Evolutionary conservation across 2,797 vertebrate genomes (phyloP).

Genomic region (Lepus townsendii): DNA sequence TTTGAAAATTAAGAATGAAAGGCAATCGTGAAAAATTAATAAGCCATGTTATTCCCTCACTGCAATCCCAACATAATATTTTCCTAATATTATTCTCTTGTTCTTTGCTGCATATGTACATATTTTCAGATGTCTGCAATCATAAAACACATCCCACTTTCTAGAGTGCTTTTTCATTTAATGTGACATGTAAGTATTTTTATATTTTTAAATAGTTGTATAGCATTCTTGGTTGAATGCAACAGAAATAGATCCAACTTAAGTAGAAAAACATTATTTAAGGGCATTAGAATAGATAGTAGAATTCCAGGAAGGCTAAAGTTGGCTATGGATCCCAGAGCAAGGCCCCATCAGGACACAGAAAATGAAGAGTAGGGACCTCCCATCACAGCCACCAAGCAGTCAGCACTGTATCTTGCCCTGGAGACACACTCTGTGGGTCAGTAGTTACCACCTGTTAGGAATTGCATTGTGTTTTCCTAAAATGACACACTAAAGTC

Average conservation of each 20-base stretch:
- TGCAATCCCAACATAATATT: not conserved
- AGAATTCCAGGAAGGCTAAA: not conserved
- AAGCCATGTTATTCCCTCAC: not conserved
- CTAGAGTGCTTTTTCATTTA: not conserved
- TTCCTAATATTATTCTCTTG: not conserved
- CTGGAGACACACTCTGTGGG: not conserved
- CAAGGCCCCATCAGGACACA: not conserved
- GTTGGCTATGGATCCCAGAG: not conserved
- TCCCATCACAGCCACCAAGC: not conserved
- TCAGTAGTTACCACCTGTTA: not conserved
- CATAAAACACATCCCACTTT: slow-evolving; percentile 40
- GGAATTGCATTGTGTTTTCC: not conserved
- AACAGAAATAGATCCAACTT: slow-evolving; percentile 17
- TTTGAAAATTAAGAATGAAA: slow-evolving; percentile 61
- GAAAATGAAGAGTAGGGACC: not conserved
- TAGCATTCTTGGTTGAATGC: slow-evolving; percentile 36
- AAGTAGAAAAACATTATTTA: slow-evolving; percentile 19
- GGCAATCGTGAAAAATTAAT: slow-evolving; percentile 21
- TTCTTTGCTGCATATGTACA: not conserved
- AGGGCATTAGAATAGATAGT: not conserved
- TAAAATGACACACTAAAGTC: not conserved
- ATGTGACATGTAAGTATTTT: slow-evolving; percentile 11
- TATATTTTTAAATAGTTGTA: slow-evolving; percentile 4
- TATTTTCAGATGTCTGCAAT: slow-evolving; percentile 39
- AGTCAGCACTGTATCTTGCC: not conserved